These are phyloP conservation scores for Philopedon plagiatum DNA, from an alignment of 2,888 invertebrate genomes.

Conservation along the genomic window DNA sequence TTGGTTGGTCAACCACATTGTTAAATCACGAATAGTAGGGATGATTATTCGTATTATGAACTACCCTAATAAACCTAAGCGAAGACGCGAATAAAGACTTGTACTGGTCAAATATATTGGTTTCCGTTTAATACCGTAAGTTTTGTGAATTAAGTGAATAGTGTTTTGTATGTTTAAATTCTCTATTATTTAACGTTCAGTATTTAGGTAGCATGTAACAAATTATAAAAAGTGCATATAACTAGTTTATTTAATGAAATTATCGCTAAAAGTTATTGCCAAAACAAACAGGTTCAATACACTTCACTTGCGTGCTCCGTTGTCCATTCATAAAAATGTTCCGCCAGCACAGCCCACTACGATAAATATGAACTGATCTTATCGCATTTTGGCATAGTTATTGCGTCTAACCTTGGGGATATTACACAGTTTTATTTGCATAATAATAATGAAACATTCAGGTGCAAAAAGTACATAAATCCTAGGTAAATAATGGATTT, in stretches of 20 bases:
- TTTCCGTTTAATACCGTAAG: too few species aligned
- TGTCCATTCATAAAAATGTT: conserved; percentile 42
- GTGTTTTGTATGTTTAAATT: too few species aligned
- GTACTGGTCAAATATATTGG: too few species aligned
- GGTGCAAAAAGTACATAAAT: conserved; percentile 23
- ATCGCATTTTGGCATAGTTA: conserved; percentile 44
- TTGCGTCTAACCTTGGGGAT: conserved; percentile 39
- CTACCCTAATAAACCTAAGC: too few species aligned
- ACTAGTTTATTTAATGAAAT: conserved; percentile 22
- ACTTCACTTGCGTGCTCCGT: conserved; percentile 33
- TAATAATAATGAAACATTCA: conserved; percentile 21
- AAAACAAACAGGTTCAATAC: conserved; percentile 45
- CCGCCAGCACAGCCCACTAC: conserved; percentile 20
- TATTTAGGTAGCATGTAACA: neutral
- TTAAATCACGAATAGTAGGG: too few species aligned
- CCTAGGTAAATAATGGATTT: conserved; percentile 10
- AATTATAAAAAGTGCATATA: conserved; percentile 1
- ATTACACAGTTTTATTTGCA: conserved; percentile 25
- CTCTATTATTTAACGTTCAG: neutral
- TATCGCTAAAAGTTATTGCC: conserved; percentile 39
- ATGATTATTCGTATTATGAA: too few species aligned
- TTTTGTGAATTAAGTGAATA: too few species aligned
- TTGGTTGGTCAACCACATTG: too few species aligned
- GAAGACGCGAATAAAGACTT: too few species aligned
- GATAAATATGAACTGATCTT: conserved; percentile 36